Conservation (phyloP, 2,113 vertebrate species). For the Nipponia nippon region DNA sequence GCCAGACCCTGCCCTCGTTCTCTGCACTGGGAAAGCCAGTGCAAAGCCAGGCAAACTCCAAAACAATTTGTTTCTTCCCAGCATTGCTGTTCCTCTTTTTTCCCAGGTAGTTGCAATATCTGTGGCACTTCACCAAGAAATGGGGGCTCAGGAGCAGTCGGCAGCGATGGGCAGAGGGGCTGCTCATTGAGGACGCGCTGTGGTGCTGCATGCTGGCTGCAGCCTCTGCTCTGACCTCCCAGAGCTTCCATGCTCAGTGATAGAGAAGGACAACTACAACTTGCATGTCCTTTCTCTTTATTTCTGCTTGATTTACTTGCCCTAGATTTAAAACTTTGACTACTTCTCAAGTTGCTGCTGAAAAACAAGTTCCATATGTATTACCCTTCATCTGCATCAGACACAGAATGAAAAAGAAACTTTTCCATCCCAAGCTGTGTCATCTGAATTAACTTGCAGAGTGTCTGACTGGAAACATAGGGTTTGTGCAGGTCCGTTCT, state of each 20-base stretch:
- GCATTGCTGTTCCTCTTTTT: not conserved
- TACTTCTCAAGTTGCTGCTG: constrained; percentile 4
- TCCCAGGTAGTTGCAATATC: not conserved
- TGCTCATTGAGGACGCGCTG: not conserved
- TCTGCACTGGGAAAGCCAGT: not conserved
- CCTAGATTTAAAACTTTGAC: constrained; percentile 55
- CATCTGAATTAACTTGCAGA: not conserved
- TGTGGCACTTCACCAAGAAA: not conserved
- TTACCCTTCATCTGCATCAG: constrained; percentile 28
- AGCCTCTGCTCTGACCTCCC: not conserved
- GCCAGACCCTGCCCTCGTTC: not conserved
- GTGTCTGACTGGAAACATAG: not conserved
- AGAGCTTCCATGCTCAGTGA: not conserved
- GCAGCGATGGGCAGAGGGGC: not conserved
- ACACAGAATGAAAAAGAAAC: not conserved
- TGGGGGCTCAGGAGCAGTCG: rapidly evolving
- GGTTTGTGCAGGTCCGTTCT: not conserved
- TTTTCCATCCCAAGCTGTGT: not conserved
- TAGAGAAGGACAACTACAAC: constrained; percentile 31
- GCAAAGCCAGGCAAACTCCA: not conserved
- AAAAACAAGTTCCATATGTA: constrained; percentile 45
- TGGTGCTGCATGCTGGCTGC: not conserved
- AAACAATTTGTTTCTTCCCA: not conserved
- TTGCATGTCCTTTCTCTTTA: constrained; percentile 8
- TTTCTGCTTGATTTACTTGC: constrained; percentile 49